These are phyloP conservation scores for Cephalotes varians DNA, from an alignment of 2,888 invertebrate species.

Conservation along the genomic window DNA sequence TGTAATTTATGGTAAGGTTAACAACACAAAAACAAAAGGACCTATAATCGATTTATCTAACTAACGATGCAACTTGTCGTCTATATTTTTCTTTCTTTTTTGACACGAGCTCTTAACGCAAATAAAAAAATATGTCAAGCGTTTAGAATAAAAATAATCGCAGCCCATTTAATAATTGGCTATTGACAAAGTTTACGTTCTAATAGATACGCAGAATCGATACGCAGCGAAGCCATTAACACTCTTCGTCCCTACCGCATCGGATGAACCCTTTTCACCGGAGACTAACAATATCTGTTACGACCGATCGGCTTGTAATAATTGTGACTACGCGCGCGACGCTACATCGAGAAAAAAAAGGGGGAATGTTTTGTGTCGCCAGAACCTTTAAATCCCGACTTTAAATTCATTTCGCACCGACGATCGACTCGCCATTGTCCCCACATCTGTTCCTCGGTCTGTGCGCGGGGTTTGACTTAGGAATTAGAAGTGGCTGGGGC, in stretches of 20 bases:
- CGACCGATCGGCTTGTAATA: constrained; percentile 84
- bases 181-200: constrained; percentile 35
- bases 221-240: constrained; percentile 62
- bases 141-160: neutral
- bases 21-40: neutral
- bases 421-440: constrained; percentile 83
- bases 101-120: neutral
- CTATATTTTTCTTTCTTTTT: neutral
- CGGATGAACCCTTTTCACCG: constrained; percentile 54
- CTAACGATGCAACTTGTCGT: neutral
- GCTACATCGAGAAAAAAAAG: constrained; percentile 56
- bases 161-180: constrained; percentile 41
- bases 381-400: constrained; percentile 81
- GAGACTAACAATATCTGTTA: constrained; percentile 83
- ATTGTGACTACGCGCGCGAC: constrained; percentile 77
- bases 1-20: constrained; percentile 24
- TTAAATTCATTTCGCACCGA: constrained; percentile 85
- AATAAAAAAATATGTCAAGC: neutral
- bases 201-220: constrained; percentile 46
- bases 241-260: constrained; percentile 57
- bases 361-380: constrained; percentile 71
- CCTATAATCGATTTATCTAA: neutral
- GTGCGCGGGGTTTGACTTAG: constrained; percentile 80
- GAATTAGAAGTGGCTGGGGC: constrained; percentile 78
- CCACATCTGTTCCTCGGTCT: constrained; percentile 83